phyloP scores from a whole-genome alignment of 1,140 invertebrate species.

The Brachionus rubens region DNA sequence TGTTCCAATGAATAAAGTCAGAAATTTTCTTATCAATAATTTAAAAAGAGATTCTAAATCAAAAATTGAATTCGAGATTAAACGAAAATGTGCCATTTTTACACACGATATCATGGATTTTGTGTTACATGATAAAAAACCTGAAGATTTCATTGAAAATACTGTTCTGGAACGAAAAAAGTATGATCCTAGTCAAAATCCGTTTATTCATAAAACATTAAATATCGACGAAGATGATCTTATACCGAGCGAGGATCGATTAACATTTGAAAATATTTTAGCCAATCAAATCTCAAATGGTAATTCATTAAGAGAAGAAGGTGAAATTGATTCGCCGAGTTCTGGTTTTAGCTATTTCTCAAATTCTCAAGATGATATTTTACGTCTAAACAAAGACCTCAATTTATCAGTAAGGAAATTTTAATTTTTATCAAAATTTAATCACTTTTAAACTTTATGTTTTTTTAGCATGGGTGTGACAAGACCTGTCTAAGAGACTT shows the following conservation, averaged over 20 bases:
- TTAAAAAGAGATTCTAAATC: background rate
- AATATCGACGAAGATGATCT: constrained; percentile 31
- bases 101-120: background rate
- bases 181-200: background rate
- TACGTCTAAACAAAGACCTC: background rate
- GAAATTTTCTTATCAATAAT: background rate
- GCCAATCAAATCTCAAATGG: background rate
- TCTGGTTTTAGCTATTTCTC: background rate
- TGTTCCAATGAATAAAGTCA: background rate
- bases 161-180: background rate
- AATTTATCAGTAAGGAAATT: background rate
- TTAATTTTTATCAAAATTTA: background rate
- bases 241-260: background rate
- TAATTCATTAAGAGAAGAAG: too few species aligned
- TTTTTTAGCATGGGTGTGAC: constrained; percentile 18
- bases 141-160: constrained; percentile 10
- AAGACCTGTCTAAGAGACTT: background rate
- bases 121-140: background rate
- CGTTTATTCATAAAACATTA: background rate
- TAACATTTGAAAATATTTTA: background rate
- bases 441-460: background rate
- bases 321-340: too few species aligned
- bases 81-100: constrained; percentile 31
- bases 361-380: constrained; percentile 1
- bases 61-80: background rate